Base-by-base conservation (phyloP, 1,140 invertebrate species). In the Scaptomyza graminum region DNA sequence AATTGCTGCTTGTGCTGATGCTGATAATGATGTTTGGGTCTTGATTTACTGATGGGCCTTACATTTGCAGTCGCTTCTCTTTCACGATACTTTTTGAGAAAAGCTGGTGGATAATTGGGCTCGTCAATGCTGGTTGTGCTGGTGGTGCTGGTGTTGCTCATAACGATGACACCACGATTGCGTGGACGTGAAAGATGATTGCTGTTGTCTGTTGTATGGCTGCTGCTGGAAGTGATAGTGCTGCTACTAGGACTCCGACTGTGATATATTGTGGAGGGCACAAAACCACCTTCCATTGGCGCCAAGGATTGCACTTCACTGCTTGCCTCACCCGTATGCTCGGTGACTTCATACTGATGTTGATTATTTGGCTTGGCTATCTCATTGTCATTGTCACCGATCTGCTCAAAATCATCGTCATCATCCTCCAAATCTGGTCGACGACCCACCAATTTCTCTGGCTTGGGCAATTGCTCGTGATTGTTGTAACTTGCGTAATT, bases 321-420 rank as follows among this genome's bases (percentile, higher is more conserved):
- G 39, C 84, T 89, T 1, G 66, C 76, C 25, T 91, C 90, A 7
- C 79, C 90, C 8, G 83, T 88, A 8, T 90, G 71, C 44, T 91
- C 90, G 11, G 85, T 90, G 1, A 89, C 85, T 44, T 91, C 90
- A 59, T 91, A 91, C 1, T 71, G 76, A 15, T 90, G 85, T 7
- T 71, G 76, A 15, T 90, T 81, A 9, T 71, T 66, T 44, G 54
- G 69, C 39, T 74, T 72, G 50, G 55, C 15, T 31, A 74, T 39
- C 18, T 79, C 79, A 13, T 88, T 79, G 8, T 79, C 73, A 12
- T 22, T 22, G 4, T 70, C 73, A 31, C 75, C 68, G 16, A 79
- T 74, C 22, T 72, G 70, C 46, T 68, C 70, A 15, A 68, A 68
- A 12, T 73, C 79, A 25, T 73, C 77, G 0, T 63, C 46, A 16